Evolutionary conservation across 2,888 invertebrate genomes (phyloP), one percentile per base, ranked within the genome.

Genomic region (Thera britannica): DNA sequence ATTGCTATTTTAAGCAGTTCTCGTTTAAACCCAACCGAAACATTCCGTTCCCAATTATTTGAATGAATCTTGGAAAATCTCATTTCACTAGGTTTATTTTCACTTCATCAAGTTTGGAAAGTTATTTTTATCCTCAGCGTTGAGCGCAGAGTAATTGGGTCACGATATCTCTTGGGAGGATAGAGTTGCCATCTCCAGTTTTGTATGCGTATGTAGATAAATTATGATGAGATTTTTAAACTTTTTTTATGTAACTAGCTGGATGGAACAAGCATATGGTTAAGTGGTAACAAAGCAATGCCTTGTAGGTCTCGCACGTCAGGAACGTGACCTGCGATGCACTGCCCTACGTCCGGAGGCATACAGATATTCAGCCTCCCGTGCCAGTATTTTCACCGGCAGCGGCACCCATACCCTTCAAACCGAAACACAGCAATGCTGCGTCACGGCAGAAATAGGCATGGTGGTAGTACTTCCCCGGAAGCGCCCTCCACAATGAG

Each of bases 61-160:
- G 48, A 6, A 48, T 48, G 48, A 3, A 48, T 48, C 7, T 41
- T 41, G 5, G 41, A 7, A 7, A 4, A 41, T 3, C 2, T 52
- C 7, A 52, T 34, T 23, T 34, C 3, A 2, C 23, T 52, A 52
- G n/a, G 49, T 46, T 46, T 56, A 56, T 12, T 63, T 34, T 55
- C 2, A 9, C 58, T 54, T 58, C 41, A 63, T 48, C 38, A 72
- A 75, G 75, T 79, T 73, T 65, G 67, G 67, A 73, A 64, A 77
- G 72, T 74, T 80, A 82, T 83, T 85, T 84, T 82, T 81, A 77
- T 77, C 77, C 74, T 64, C 65, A 72, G 79, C 75, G 76, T 74
- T 76, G 72, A 75, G 72, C 75, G 79, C 78, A 74, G 78, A 82
- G 81, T 86, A 89, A 89, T 87, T 89, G 82, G 90, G 90, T 89